A percentile compares a stretch with the other conserved stretches of the same genome.
phyloP scores from a whole-genome alignment of 2,113 vertebrate genomes.

The Mormoops blainvillei region DNA sequence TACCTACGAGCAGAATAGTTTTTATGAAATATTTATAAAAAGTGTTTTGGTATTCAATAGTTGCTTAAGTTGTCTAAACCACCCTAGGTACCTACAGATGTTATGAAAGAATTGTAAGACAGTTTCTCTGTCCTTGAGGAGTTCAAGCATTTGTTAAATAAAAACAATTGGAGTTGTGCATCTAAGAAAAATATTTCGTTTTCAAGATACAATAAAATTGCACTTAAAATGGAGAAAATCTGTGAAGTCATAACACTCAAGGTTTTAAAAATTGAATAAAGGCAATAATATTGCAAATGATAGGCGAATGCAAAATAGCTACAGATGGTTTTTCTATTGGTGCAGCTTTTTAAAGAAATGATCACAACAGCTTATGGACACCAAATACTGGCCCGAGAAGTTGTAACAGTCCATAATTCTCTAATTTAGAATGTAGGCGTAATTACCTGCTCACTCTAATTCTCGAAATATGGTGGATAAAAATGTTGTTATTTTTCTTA shows the following conservation, averaged over 20 bases:
- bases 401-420: not conserved
- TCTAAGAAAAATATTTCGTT: slow-evolving; percentile 16
- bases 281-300: not conserved
- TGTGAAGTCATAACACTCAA: not conserved
- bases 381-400: not conserved
- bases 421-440: not conserved
- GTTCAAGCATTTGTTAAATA: not conserved
- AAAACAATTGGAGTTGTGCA: not conserved
- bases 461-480: not conserved
- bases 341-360: not conserved
- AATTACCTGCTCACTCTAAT: not conserved
- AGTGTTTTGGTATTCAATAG: not conserved
- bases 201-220: slow-evolving; percentile 3
- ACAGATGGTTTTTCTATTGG: slow-evolving; percentile 4
- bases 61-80: not conserved
- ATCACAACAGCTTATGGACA: not conserved
- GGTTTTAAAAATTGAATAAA: not conserved
- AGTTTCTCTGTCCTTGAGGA: not conserved
- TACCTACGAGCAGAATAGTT: not conserved
- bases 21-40: not conserved
- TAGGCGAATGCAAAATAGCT: not conserved
- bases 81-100: not conserved
- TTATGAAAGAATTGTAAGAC: not conserved
- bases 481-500: not conserved
- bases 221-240: not conserved